These are phyloP conservation scores for Empidonax alnorum DNA, from an alignment of 2,113 vertebrate species.

Conservation along the genomic window DNA sequence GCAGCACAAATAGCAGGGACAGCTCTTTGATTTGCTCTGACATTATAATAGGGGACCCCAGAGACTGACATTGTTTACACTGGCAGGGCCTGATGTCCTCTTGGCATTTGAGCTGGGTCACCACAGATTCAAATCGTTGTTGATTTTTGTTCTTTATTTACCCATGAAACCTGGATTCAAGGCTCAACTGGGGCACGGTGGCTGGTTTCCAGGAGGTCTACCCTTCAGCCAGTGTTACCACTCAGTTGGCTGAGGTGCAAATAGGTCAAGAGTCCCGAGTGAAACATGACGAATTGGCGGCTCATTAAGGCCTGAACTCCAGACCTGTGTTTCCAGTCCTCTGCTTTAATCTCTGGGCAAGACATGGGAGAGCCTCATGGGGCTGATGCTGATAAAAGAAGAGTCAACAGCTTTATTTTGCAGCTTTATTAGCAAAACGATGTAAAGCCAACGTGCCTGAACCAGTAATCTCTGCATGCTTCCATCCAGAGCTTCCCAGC, in stretches of 20 bases:
- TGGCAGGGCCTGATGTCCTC: slow-evolving; percentile 31
- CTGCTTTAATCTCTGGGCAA: slow-evolving; percentile 52
- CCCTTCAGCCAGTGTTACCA: slow-evolving; percentile 69
- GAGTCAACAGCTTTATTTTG: slow-evolving; percentile 42
- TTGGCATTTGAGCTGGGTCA: slow-evolving; percentile 34
- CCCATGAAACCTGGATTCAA: background rate
- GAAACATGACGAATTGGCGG: slow-evolving; percentile 19
- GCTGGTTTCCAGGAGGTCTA: background rate
- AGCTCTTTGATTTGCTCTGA: slow-evolving; percentile 29
- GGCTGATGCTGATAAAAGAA: slow-evolving; percentile 26
- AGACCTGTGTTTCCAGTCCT: background rate
- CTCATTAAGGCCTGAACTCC: slow-evolving; percentile 70
- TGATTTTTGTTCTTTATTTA: slow-evolving; percentile 61
- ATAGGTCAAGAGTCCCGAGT: slow-evolving; percentile 64
- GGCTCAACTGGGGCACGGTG: background rate
- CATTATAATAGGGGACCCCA: background rate
- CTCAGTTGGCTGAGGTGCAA: slow-evolving; percentile 63
- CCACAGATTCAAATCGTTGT: background rate
- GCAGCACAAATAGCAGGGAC: background rate
- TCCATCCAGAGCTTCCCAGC: slow-evolving; percentile 23
- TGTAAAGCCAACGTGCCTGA: background rate
- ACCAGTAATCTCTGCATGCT: background rate
- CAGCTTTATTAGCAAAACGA: slow-evolving; percentile 29
- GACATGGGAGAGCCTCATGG: slow-evolving; percentile 24
- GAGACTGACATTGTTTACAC: background rate